phyloP scores from a whole-genome alignment of 1,140 invertebrate genomes.

The Papilio polytes region DNA sequence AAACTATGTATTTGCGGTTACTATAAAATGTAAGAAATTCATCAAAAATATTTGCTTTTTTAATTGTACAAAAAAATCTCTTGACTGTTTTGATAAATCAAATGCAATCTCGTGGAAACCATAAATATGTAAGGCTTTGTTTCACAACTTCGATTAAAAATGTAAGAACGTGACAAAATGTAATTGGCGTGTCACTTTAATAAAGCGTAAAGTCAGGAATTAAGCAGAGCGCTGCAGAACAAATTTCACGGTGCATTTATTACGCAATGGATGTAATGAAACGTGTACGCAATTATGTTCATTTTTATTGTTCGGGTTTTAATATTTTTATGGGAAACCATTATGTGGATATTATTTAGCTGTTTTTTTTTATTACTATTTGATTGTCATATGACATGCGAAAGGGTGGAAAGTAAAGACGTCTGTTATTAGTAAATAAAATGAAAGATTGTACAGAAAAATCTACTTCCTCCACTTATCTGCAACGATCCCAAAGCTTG shows the following conservation, averaged over 20 bases:
- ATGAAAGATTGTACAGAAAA: too few relatives aligned
- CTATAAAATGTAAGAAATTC: too few relatives aligned
- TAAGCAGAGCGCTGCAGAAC: background rate
- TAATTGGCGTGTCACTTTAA: slow-evolving; percentile 24
- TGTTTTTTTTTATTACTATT: too few relatives aligned
- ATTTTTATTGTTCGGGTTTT: background rate
- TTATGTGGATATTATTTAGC: too few relatives aligned
- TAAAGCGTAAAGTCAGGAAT: slow-evolving; percentile 1
- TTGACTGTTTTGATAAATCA: background rate
- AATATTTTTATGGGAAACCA: background rate
- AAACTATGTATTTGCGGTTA: too few relatives aligned
- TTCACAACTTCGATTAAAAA: background rate
- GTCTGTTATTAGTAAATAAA: too few relatives aligned
- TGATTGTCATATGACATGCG: too few relatives aligned
- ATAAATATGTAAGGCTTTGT: background rate
- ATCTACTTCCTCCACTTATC: too few relatives aligned
- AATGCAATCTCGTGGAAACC: background rate
- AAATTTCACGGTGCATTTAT: slow-evolving; percentile 20
- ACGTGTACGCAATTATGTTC: slow-evolving; percentile 3
- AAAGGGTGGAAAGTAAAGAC: too few relatives aligned
- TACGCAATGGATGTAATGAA: slow-evolving; percentile 5
- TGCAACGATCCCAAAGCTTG: too few relatives aligned
- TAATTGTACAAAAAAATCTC: background rate
- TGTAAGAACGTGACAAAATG: background rate
- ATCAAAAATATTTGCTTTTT: too few relatives aligned